Evolutionary conservation across 2,113 vertebrate species (phyloP).

Genomic region (Proteles cristata): DNA sequence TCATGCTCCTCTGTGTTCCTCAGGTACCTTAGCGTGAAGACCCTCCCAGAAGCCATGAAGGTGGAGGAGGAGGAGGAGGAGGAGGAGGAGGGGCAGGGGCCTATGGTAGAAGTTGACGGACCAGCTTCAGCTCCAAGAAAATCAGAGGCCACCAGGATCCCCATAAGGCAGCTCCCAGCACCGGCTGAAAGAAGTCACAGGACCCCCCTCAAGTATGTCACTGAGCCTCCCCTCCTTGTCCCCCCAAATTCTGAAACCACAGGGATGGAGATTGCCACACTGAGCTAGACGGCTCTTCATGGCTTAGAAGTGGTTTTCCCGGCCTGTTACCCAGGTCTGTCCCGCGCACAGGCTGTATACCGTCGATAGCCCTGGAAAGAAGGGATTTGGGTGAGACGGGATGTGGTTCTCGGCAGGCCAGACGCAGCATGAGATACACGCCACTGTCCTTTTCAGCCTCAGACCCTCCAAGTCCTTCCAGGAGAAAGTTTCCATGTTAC

Average conservation of each 20-base stretch:
- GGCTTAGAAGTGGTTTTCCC: no score
- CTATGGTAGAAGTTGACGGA: slow-evolving; percentile 19
- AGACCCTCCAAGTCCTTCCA: not conserved
- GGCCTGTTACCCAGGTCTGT: not conserved
- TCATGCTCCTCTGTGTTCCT: not conserved
- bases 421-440: fast-evolving
- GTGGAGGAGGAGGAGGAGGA: slow-evolving; percentile 68
- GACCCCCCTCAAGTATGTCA: slow-evolving; percentile 82
- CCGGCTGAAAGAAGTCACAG: not conserved
- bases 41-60: slow-evolving; percentile 81
- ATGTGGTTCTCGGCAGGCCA: not conserved
- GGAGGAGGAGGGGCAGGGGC: not conserved
- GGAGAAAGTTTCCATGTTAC: not conserved
- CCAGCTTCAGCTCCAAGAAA: not conserved
- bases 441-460: not conserved
- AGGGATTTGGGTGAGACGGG: fast-evolving
- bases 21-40: slow-evolving; percentile 87
- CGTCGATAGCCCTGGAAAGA: fast-evolving
- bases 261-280: not conserved
- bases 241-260: not conserved
- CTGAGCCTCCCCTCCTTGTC: fast-evolving
- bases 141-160: not conserved
- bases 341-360: fast-evolving
- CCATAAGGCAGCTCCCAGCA: not conserved
- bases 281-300: not conserved